Percentiles rank a stretch among this genome's conserved stretches.
phyloP scores from a whole-genome alignment of 2,888 invertebrate species.

The Ecliptopera silaceata region DNA sequence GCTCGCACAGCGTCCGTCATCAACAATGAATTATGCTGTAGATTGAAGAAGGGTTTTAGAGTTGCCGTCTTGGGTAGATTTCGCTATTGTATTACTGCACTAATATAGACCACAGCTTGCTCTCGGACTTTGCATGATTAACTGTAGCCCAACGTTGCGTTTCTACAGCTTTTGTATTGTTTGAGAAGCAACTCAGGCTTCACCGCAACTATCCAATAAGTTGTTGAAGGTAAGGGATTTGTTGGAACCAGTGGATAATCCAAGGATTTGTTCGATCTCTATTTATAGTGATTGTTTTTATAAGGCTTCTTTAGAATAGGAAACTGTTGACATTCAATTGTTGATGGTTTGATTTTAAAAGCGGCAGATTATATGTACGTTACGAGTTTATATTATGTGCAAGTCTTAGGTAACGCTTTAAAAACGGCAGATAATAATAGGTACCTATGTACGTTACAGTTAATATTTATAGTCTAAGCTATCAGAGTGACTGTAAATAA shows the following conservation, averaged over 20 bases:
- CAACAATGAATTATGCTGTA: constrained; percentile 64
- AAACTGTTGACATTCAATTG: constrained; percentile 8
- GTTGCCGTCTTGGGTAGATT: not conserved
- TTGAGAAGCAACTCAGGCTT: not conserved
- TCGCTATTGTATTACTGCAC: no score
- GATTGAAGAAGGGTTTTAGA: not conserved
- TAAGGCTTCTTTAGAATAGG: constrained; percentile 36
- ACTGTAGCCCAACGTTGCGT: not conserved
- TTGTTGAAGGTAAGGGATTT: constrained; percentile 18
- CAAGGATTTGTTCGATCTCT: constrained; percentile 34
- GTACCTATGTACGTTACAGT: not conserved
- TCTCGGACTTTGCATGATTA: no score
- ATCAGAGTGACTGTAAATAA: not conserved
- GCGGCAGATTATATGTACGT: not conserved
- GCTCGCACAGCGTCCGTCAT: constrained; percentile 66
- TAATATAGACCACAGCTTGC: no score
- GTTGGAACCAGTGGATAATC: constrained; percentile 29
- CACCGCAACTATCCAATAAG: constrained; percentile 3
- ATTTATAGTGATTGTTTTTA: constrained; percentile 39
- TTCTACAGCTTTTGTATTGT: not conserved
- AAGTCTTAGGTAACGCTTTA: no score
- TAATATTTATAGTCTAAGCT: no score
- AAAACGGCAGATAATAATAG: not conserved
- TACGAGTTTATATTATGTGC: no score
- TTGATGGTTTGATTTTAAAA: constrained; percentile 19